A percentile compares a stretch with the other conserved stretches of the same genome.
Evolutionary conservation across 2,113 vertebrate genomes (phyloP).

Genomic region (Panthera leo): DNA sequence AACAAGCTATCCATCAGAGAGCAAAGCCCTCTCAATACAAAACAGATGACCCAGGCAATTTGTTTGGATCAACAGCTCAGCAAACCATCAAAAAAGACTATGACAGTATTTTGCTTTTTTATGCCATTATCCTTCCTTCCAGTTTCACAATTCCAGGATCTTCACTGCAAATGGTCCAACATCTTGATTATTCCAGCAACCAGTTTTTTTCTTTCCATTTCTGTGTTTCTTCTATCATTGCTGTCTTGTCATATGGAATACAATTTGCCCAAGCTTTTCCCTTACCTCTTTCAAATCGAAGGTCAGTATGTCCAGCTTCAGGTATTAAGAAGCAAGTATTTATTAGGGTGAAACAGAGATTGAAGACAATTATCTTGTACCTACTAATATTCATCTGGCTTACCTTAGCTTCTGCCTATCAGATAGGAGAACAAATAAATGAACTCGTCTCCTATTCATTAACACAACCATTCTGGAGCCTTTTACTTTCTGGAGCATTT

Average conservation of each 20-base stretch:
- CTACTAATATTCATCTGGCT: not conserved
- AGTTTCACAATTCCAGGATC: not conserved
- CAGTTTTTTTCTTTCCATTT: not conserved
- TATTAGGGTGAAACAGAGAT: conserved; percentile 13
- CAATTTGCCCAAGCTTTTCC: not conserved
- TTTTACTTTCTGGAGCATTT: not conserved
- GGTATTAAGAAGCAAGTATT: conserved; percentile 22
- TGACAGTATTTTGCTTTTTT: not conserved
- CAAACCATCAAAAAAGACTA: not conserved
- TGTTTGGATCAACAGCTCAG: not conserved
- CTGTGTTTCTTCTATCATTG: conserved; percentile 4
- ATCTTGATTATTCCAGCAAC: conserved; percentile 4
- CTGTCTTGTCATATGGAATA: not conserved
- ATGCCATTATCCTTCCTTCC: not conserved
- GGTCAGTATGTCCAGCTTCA: conserved; percentile 18
- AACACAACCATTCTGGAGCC: conserved; percentile 12
- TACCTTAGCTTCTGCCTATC: not conserved
- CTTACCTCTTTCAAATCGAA: conserved; percentile 30
- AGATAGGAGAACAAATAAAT: conserved; percentile 21
- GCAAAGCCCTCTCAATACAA: not conserved
- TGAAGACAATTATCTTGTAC: not conserved
- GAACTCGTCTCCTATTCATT: not conserved
- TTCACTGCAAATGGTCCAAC: not conserved
- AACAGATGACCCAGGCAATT: not conserved
- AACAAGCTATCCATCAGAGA: not conserved